Conservation (phyloP, 1,140 invertebrate species). For the Drosophila elegans region DNA sequence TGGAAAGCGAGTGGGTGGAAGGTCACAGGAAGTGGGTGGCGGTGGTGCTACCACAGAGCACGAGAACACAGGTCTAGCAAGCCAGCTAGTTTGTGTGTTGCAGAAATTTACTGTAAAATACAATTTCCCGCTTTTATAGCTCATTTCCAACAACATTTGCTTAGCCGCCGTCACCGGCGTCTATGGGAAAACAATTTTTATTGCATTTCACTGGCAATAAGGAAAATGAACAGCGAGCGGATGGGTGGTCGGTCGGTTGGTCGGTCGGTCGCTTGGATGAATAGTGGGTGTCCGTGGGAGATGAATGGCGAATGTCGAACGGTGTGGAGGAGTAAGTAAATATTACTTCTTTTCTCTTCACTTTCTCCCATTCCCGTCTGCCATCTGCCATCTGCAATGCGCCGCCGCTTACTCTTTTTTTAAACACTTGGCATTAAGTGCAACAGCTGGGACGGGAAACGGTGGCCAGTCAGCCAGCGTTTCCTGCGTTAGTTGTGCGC, state of each 20-base stretch:
- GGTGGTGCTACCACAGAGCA: neutral
- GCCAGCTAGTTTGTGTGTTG: conserved; percentile 74
- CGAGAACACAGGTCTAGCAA: conserved; percentile 23
- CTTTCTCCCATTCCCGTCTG: neutral
- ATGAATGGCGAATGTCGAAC: conserved; percentile 34
- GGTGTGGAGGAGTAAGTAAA: conserved; percentile 67
- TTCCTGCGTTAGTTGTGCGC: conserved; percentile 81
- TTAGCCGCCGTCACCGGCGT: conserved; percentile 54
- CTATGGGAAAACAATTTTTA: conserved; percentile 82
- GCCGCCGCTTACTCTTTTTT: conserved; percentile 43
- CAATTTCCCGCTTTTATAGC: conserved; percentile 82
- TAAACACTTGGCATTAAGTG: conserved; percentile 81
- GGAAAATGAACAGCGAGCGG: conserved; percentile 55
- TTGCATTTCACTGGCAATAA: conserved; percentile 79
- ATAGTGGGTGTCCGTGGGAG: neutral
- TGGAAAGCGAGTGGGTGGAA: conserved; percentile 49
- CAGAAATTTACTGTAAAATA: conserved; percentile 81
- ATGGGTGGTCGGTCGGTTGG: neutral
- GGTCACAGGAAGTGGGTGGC: conserved; percentile 8
- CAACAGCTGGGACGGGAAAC: conserved; percentile 65
- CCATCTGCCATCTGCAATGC: neutral
- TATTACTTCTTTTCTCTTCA: conserved; percentile 55
- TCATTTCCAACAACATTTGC: conserved; percentile 81
- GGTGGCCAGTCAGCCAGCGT: conserved; percentile 72
- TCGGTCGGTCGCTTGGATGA: neutral